Evolutionary conservation across 2,888 invertebrate genomes (phyloP).

Genomic region (Mythimna loreyi): DNA sequence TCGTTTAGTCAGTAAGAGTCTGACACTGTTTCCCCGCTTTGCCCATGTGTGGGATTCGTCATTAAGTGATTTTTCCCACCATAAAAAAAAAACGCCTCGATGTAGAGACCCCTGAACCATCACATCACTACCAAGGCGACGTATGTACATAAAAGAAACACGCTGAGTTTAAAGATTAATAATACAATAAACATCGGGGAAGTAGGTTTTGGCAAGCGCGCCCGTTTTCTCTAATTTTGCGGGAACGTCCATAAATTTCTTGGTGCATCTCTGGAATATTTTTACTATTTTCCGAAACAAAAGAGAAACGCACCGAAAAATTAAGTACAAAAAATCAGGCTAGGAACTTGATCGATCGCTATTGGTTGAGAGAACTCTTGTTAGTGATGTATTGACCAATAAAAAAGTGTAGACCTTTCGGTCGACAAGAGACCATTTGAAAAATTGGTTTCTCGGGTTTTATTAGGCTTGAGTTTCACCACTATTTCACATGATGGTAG

Average conservation of each 20-base stretch:
- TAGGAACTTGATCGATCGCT: not conserved
- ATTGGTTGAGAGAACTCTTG: not conserved
- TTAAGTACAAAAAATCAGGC: not conserved
- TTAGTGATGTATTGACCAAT: not conserved
- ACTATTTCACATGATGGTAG: not conserved
- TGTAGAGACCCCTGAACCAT: not conserved
- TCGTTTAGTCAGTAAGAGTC: too few relatives aligned
- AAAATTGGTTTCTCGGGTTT: not conserved
- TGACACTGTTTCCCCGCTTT: too few relatives aligned
- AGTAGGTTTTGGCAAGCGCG: constrained; percentile 63
- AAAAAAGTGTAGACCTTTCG: not conserved
- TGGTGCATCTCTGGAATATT: constrained; percentile 44
- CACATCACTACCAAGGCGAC: constrained; percentile 25
- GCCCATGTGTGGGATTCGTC: too few relatives aligned
- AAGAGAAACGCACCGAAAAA: constrained; percentile 3
- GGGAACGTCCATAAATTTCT: constrained; percentile 51
- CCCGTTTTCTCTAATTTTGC: constrained; percentile 57
- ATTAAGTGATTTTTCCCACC: too few relatives aligned
- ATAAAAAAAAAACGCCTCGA: too few relatives aligned
- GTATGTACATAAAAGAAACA: constrained; percentile 39
- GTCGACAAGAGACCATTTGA: not conserved
- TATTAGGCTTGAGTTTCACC: not conserved
- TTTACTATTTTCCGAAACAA: constrained; percentile 41
- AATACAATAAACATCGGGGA: constrained; percentile 59
- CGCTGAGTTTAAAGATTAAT: constrained; percentile 58